phyloP scores from a whole-genome alignment of 1,140 invertebrate genomes.

The Doryteuthis pealeii region DNA sequence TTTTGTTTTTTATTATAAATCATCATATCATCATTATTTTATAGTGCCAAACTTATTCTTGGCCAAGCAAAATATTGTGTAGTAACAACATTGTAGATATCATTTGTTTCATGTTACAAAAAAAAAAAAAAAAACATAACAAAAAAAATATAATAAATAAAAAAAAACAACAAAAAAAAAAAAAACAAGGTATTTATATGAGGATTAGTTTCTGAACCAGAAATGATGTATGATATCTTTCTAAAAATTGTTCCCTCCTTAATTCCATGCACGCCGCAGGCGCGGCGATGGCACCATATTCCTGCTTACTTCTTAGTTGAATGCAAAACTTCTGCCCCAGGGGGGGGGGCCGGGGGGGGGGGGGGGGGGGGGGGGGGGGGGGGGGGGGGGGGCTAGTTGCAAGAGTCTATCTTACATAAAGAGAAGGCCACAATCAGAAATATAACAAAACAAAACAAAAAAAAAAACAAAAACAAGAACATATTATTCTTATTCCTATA shows the following conservation, averaged over 20 bases:
- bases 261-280: background rate
- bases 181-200: background rate
- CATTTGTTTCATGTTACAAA: background rate
- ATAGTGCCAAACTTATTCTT: background rate
- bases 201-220: too few species aligned
- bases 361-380: too few species aligned
- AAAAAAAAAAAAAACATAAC: background rate
- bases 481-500: too few species aligned
- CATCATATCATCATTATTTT: background rate
- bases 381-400: too few species aligned
- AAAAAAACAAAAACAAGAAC: too few species aligned
- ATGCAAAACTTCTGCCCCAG: background rate
- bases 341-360: too few species aligned
- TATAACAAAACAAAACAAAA: too few species aligned
- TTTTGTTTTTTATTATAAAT: too few species aligned
- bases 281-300: background rate
- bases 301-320: background rate
- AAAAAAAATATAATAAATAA: background rate
- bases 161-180: background rate
- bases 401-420: background rate
- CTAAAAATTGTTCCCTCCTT: conserved; percentile 3
- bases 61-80: background rate
- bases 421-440: too few species aligned
- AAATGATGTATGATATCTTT: background rate
- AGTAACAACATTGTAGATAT: conserved; percentile 3